A percentile compares a stretch with the other conserved stretches of the same genome.
These are phyloP conservation scores for Brachyistius frenatus DNA, from an alignment of 2,113 vertebrate species.

Conservation along the genomic window DNA sequence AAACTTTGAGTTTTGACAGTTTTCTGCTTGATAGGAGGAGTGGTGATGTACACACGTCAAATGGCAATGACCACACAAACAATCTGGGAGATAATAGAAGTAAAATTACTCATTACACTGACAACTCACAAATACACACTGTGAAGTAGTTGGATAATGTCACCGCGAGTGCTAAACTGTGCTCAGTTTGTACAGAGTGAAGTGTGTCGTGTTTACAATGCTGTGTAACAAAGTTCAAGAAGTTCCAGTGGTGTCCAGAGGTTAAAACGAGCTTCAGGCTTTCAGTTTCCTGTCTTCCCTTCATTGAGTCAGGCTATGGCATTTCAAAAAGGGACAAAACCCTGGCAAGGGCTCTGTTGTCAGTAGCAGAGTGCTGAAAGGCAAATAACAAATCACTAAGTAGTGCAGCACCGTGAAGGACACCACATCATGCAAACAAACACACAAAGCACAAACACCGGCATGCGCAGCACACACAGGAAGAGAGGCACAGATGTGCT, in stretches of 20 bases:
- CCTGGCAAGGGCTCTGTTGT: conserved; percentile 68
- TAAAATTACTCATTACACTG: not conserved
- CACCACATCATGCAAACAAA: conserved; percentile 62
- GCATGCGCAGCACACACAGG: conserved; percentile 28
- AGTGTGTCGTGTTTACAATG: conserved; percentile 47
- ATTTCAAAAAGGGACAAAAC: conserved; percentile 73
- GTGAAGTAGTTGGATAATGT: conserved; percentile 21
- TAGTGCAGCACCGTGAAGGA: conserved; percentile 58
- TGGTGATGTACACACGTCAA: not conserved
- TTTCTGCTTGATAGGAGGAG: not conserved
- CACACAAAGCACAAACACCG: conserved; percentile 45
- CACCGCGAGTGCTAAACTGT: conserved; percentile 26
- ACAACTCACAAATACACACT: not conserved
- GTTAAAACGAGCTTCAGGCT: conserved; percentile 67
- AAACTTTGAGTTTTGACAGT: not conserved
- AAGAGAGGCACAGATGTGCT: conserved; percentile 9
- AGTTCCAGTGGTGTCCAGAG: conserved; percentile 55
- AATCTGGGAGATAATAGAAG: not conserved
- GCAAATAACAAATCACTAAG: conserved; percentile 53
- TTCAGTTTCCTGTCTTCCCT: conserved; percentile 29
- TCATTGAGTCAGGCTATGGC: conserved; percentile 65
- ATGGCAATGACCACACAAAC: not conserved
- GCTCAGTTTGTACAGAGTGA: conserved; percentile 41
- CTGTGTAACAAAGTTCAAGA: conserved; percentile 42
- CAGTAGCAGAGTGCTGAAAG: conserved; percentile 53